Evolutionary conservation across 30 jellyfish, hydroid and myxozoan genomes (phyloP).

Genomic region (Turritopsis rubra): DNA sequence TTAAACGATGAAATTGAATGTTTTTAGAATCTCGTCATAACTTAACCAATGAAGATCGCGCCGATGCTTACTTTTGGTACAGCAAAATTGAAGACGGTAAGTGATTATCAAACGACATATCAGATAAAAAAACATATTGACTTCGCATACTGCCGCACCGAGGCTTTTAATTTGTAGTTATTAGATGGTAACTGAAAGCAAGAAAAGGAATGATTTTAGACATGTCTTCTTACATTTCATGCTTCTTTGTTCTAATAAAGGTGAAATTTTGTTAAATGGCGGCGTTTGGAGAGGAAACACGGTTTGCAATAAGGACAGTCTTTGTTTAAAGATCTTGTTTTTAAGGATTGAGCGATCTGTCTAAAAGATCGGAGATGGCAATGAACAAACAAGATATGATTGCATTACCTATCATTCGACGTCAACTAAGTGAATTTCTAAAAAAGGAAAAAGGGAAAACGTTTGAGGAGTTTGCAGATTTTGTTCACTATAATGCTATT

Average conservation of each 20-base stretch:
- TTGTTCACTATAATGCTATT: neutral
- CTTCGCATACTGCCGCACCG: neutral
- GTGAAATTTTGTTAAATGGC: too few species aligned
- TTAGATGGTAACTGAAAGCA: too few species aligned
- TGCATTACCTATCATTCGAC: neutral
- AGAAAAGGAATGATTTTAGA: too few species aligned
- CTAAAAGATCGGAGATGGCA: neutral
- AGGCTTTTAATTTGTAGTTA: too few species aligned
- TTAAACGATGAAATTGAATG: too few species aligned
- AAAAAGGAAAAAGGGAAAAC: slow-evolving; percentile 1
- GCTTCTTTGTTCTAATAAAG: too few species aligned
- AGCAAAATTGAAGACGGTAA: neutral
- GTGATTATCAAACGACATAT: neutral
- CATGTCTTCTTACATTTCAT: too few species aligned
- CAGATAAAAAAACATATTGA: too few species aligned
- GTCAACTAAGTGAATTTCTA: neutral
- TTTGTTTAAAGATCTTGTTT: too few species aligned
- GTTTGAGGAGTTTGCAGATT: slow-evolving; percentile 10
- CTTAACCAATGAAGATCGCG: neutral
- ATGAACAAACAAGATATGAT: neutral
- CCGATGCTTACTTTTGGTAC: slow-evolving; percentile 11
- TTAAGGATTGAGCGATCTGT: neutral
- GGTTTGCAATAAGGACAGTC: too few species aligned
- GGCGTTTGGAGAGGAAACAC: too few species aligned
- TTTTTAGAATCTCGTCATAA: slow-evolving; percentile 15